Conservation (phyloP, 2,797 vertebrate genomes). For the Busarellus nigricollis region DNA sequence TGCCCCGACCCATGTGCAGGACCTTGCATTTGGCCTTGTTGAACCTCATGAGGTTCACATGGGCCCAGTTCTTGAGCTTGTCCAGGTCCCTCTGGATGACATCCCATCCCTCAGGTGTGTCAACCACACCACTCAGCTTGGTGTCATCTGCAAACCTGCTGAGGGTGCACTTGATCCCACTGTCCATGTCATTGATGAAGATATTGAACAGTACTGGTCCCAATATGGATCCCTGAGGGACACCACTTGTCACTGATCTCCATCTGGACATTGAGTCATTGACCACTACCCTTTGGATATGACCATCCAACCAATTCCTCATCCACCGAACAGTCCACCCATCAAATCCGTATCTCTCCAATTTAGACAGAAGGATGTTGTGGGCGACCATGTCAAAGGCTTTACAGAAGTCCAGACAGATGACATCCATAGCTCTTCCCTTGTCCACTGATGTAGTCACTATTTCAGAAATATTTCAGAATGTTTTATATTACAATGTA, state of each 20-base stretch:
- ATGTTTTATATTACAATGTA: neutral
- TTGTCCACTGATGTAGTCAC: neutral
- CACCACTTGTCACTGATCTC: too few relatives aligned
- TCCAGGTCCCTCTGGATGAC: neutral
- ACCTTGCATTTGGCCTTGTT: too few relatives aligned
- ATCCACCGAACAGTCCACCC: neutral
- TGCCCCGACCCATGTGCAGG: neutral
- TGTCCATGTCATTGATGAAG: too few relatives aligned
- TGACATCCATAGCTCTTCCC: neutral
- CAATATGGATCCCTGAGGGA: too few relatives aligned
- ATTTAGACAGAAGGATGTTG: neutral
- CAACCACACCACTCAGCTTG: too few relatives aligned
- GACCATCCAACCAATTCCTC: neutral
- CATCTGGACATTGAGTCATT: too few relatives aligned
- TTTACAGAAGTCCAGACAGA: neutral
- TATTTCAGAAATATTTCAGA: neutral
- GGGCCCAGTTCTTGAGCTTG: neutral
- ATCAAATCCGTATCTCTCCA: neutral
- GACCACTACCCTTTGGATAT: too few relatives aligned
- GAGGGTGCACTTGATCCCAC: too few relatives aligned
- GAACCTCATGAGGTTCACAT: neutral
- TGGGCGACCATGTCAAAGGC: neutral
- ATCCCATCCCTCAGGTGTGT: too few relatives aligned
- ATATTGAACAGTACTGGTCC: too few relatives aligned
- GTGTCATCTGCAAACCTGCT: too few relatives aligned